Conservation (phyloP, 1,140 invertebrate genomes). For the Euwallacea fornicatus region DNA sequence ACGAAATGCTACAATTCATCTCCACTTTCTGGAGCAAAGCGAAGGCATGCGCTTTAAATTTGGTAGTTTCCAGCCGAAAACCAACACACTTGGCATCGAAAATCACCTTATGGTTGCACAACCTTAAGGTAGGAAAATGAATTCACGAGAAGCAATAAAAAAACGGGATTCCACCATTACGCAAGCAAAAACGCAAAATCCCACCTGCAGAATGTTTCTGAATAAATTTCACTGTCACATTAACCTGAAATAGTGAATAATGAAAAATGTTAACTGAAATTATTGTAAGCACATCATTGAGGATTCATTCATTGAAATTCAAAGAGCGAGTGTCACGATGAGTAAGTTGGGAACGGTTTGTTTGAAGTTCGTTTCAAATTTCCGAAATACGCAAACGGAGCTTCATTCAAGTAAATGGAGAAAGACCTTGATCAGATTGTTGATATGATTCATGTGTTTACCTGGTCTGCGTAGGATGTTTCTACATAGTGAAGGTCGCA, state of each 20-base stretch:
- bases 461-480: slow-evolving; percentile 1
- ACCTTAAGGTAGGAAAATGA: too few relatives aligned
- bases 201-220: not conserved
- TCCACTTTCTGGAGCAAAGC: too few relatives aligned
- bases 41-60: too few relatives aligned
- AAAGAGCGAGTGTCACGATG: not conserved
- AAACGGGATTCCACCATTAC: slow-evolving; percentile 1
- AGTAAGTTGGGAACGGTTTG: not conserved
- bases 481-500: too few relatives aligned
- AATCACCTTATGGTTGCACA: too few relatives aligned
- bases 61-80: too few relatives aligned
- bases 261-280: not conserved
- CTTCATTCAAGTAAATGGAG: slow-evolving; percentile 7
- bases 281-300: not conserved
- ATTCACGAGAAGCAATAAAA: not conserved
- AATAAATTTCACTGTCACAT: not conserved
- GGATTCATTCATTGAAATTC: not conserved
- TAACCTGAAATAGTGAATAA: not conserved
- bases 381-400: slow-evolving; percentile 20
- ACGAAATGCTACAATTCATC: too few relatives aligned
- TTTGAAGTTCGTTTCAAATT: slow-evolving; percentile 10
- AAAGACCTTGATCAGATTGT: slow-evolving; percentile 17
- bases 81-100: too few relatives aligned
- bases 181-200: not conserved
- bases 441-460: slow-evolving; percentile 22